phyloP scores from a whole-genome alignment of 2,113 vertebrate species.

The Nematolebias whitei region DNA sequence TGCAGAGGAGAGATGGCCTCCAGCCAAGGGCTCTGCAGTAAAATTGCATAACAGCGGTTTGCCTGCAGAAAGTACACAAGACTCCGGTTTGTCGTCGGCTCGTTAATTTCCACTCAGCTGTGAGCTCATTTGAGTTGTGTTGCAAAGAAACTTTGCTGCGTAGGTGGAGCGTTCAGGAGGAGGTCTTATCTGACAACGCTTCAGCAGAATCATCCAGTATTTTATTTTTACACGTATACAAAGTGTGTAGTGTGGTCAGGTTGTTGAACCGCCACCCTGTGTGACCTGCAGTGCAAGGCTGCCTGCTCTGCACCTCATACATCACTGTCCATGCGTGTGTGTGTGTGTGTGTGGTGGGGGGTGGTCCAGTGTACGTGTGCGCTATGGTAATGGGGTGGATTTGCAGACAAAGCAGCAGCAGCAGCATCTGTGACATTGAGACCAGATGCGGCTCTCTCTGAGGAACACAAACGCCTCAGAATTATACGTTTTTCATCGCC shows the following conservation, averaged over 20 bases:
- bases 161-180: neutral
- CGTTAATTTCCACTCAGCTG: constrained; percentile 29
- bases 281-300: constrained; percentile 59
- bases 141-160: constrained; percentile 1
- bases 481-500: neutral
- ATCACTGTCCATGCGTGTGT: constrained; percentile 45
- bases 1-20: constrained; percentile 67
- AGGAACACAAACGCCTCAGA: constrained; percentile 4
- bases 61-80: constrained; percentile 55
- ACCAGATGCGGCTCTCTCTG: constrained; percentile 21
- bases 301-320: constrained; percentile 46
- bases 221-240: too few species aligned
- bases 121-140: neutral
- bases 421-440: constrained; percentile 52
- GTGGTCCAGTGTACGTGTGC: constrained; percentile 39
- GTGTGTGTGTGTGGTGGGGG: constrained; percentile 15
- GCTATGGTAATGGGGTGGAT: constrained; percentile 52
- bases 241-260: neutral
- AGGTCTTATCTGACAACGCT: too few species aligned
- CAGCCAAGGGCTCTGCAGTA: constrained; percentile 73
- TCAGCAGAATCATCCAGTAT: too few species aligned
- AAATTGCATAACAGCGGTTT: constrained; percentile 65
- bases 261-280: constrained; percentile 32
- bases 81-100: constrained; percentile 4
- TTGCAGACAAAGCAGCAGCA: constrained; percentile 68